Percentiles rank a stretch among this genome's conserved stretches.
phyloP scores from a whole-genome alignment of 2,797 vertebrate species.

The Halcyon chelicuti region DNA sequence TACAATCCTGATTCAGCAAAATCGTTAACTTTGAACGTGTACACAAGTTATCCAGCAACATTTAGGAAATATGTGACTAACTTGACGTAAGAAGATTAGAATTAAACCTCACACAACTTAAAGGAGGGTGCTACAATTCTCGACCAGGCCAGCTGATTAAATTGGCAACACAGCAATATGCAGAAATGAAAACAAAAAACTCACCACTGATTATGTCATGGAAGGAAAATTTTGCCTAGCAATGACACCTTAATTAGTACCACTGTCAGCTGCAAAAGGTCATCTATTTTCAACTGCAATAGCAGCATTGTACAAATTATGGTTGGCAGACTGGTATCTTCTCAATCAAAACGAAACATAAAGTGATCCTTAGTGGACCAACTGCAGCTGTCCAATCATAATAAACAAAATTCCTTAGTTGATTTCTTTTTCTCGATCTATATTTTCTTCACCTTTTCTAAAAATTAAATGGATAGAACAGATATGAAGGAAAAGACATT shows the following conservation, averaged over 20 bases:
- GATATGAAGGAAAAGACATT: constrained; percentile 58
- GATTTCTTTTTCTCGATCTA: constrained; percentile 75
- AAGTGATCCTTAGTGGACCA: constrained; percentile 78
- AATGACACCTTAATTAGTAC: constrained; percentile 50
- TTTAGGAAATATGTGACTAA: neutral
- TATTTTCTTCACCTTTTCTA: constrained; percentile 77
- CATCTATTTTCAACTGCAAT: constrained; percentile 66
- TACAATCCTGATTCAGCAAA: neutral
- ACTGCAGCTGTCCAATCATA: constrained; percentile 80
- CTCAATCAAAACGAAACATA: constrained; percentile 84
- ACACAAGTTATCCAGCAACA: neutral
- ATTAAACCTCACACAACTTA: neutral
- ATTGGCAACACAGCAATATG: neutral
- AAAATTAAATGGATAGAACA: constrained; percentile 71
- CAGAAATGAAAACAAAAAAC: constrained; percentile 7
- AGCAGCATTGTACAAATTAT: constrained; percentile 77
- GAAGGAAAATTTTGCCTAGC: constrained; percentile 22
- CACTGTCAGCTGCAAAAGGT: constrained; percentile 69
- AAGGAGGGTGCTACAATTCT: neutral
- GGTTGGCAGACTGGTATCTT: constrained; percentile 80
- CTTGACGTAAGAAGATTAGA: neutral
- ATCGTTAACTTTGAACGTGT: neutral
- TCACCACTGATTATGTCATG: neutral
- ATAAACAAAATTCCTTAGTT: constrained; percentile 82
- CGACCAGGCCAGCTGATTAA: neutral